Percentiles rank a stretch among this genome's conserved stretches.
phyloP scores from a whole-genome alignment of 1,140 invertebrate species.

The Zaprionus nigranus region DNA sequence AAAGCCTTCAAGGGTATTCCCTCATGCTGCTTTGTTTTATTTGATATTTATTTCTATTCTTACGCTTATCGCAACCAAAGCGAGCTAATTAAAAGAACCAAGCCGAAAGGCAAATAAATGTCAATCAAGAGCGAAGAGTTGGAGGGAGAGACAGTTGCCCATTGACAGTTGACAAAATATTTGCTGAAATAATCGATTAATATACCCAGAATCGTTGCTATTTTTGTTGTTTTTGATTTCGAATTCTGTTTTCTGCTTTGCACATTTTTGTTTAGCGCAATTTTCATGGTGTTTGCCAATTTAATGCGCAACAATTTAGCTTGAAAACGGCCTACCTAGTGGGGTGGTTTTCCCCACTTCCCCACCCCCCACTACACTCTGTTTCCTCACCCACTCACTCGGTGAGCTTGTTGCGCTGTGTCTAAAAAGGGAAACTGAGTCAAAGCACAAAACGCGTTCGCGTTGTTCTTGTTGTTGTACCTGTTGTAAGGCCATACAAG shows the following conservation, averaged over 20 bases:
- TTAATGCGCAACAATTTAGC: constrained; percentile 65
- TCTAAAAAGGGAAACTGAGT: constrained; percentile 9
- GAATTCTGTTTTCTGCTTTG: not conserved
- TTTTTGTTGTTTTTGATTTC: not conserved
- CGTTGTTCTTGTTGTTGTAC: constrained; percentile 16
- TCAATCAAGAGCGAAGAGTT: not conserved
- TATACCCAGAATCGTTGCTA: not conserved
- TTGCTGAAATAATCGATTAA: not conserved
- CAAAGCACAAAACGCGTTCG: constrained; percentile 5
- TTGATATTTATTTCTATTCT: too few relatives aligned
- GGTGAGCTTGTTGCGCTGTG: not conserved
- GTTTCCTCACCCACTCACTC: not conserved
- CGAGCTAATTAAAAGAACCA: constrained; percentile 29
- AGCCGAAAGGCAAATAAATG: constrained; percentile 27
- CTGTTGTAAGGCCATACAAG: constrained; percentile 28
- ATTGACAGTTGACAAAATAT: not conserved
- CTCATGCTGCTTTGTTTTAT: too few relatives aligned
- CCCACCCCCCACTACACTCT: too few relatives aligned
- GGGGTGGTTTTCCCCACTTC: not conserved
- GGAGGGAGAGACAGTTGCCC: not conserved
- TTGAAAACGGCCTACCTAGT: constrained; percentile 57
- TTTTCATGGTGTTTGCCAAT: constrained; percentile 29
- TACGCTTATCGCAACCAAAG: too few relatives aligned
- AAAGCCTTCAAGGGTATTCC: too few relatives aligned
- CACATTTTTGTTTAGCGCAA: not conserved